phyloP scores from a whole-genome alignment of 2,888 invertebrate genomes.

The Aleiodes alternator region DNA sequence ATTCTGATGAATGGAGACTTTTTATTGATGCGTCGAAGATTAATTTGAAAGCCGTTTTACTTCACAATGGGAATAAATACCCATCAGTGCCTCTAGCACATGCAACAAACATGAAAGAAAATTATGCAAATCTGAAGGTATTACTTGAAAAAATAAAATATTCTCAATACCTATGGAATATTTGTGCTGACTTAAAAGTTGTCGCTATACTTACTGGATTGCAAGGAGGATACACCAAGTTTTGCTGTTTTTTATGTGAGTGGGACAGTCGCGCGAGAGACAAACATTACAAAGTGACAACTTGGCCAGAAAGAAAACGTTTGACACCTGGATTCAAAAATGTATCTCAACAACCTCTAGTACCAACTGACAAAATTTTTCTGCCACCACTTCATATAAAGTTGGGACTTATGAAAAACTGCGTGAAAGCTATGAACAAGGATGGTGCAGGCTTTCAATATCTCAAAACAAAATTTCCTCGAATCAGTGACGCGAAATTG shows the following conservation, averaged over 20 bases:
- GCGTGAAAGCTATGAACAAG: constrained; percentile 53
- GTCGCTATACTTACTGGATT: constrained; percentile 60
- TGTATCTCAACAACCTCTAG: constrained; percentile 31
- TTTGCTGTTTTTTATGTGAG: constrained; percentile 47
- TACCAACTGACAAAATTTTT: constrained; percentile 38
- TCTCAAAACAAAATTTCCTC: constrained; percentile 54
- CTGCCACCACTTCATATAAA: constrained; percentile 51
- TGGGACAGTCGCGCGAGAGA: constrained; percentile 41
- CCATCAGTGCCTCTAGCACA: constrained; percentile 61
- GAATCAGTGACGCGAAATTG: constrained; percentile 48
- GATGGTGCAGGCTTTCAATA: constrained; percentile 39
- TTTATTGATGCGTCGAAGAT: constrained; percentile 59
- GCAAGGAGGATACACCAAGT: constrained; percentile 53
- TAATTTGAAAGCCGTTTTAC: constrained; percentile 58
- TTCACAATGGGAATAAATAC: constrained; percentile 64
- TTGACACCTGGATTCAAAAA: constrained; percentile 38
- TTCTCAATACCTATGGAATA: constrained; percentile 54
- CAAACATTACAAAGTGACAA: constrained; percentile 34
- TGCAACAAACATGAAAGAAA: constrained; percentile 57
- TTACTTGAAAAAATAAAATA: constrained; percentile 43
- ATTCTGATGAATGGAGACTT: constrained; percentile 51
- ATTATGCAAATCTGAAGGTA: constrained; percentile 48
- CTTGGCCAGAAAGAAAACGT: constrained; percentile 34
- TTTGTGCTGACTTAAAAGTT: constrained; percentile 66
- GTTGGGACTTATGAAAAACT: constrained; percentile 59